These are phyloP conservation scores for Hiodon alosoides DNA, from an alignment of 2,113 vertebrate species.

Conservation along the genomic window DNA sequence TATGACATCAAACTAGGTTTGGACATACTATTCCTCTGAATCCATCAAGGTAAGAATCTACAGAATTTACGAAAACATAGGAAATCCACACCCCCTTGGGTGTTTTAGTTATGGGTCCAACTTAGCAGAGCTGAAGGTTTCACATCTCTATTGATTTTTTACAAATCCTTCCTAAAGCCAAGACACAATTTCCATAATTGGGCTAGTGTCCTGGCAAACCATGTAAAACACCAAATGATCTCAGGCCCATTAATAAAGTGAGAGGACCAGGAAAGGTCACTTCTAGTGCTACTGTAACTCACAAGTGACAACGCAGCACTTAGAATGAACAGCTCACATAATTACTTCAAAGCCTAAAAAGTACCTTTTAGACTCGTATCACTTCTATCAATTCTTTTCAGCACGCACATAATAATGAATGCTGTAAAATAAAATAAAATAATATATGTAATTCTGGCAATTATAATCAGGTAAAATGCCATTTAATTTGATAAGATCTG, in stretches of 20 bases:
- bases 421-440: not conserved
- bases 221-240: not conserved
- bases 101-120: not conserved
- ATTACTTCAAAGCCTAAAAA: not conserved
- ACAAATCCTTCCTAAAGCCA: constrained; percentile 6
- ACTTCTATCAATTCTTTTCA: not conserved
- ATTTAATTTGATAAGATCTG: constrained; percentile 35
- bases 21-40: too few species aligned
- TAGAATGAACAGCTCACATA: not conserved
- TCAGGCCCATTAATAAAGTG: constrained; percentile 2
- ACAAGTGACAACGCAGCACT: not conserved
- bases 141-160: not conserved
- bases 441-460: constrained; percentile 39
- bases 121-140: not conserved
- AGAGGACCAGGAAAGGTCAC: not conserved
- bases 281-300: not conserved
- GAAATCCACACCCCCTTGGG: too few species aligned
- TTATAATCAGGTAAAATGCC: constrained; percentile 27
- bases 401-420: not conserved
- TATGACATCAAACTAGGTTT: too few species aligned
- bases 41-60: too few species aligned
- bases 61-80: too few species aligned
- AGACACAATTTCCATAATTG: constrained; percentile 15
- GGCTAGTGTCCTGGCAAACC: not conserved
- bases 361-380: too few species aligned